A percentile compares a stretch with the other conserved stretches of the same genome.
Conservation (phyloP, 64 coral and sea anemone species). For the Actinia tenebrosa region DNA sequence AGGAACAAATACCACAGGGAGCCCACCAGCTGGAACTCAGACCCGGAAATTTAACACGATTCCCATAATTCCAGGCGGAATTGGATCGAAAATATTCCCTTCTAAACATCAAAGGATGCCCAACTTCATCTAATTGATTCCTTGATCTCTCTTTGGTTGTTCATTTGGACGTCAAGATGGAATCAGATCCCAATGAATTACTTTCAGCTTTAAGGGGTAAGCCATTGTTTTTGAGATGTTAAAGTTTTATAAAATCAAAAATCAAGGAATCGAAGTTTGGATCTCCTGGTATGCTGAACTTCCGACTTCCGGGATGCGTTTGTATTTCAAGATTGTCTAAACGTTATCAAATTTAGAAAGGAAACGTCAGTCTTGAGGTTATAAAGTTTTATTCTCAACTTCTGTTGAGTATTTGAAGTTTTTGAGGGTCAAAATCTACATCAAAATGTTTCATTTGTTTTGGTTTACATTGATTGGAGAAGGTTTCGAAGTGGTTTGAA, state of each 20-base stretch:
- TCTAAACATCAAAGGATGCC: neutral
- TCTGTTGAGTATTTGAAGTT: neutral
- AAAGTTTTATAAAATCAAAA: neutral
- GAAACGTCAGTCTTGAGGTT: neutral
- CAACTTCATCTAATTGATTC: neutral
- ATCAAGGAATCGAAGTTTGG: neutral
- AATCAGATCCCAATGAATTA: neutral
- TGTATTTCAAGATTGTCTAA: neutral
- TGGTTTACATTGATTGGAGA: too few relatives aligned
- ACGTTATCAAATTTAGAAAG: neutral
- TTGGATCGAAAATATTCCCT: neutral
- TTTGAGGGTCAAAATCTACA: neutral
- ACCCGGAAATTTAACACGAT: conserved; percentile 1
- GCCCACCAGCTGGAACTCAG: neutral
- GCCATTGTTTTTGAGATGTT: neutral
- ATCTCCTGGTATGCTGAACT: neutral
- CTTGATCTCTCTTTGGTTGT: neutral
- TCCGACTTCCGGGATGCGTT: neutral
- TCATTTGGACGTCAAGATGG: neutral
- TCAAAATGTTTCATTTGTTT: neutral
- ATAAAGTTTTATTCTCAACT: neutral
- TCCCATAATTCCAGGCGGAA: neutral
- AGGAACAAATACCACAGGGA: neutral
- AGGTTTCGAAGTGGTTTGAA: neutral
- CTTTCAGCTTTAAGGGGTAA: conserved; percentile 7